Evolutionary conservation across 1,140 invertebrate genomes (phyloP).

Genomic region (Pseudomyrmex cubaensis): DNA sequence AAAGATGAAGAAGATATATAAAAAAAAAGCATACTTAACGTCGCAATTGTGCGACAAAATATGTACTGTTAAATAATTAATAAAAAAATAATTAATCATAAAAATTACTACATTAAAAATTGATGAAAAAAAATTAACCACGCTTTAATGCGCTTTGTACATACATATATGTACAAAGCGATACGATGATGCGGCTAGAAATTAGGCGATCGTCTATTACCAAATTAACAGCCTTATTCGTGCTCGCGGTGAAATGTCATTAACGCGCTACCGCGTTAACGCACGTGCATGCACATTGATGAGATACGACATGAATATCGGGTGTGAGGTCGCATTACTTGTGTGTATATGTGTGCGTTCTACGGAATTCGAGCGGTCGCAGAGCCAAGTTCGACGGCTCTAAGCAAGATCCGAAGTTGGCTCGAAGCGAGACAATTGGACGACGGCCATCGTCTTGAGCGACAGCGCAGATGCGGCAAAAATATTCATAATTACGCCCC

Average conservation of each 20-base stretch:
- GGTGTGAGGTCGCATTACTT: neutral
- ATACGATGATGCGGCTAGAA: conserved; percentile 15
- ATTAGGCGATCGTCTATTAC: conserved; percentile 37
- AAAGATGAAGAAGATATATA: conserved; percentile 9
- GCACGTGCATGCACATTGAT: conserved; percentile 9
- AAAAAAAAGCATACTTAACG: neutral
- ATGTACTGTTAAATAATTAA: neutral
- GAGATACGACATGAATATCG: conserved; percentile 5
- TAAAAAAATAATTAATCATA: no score
- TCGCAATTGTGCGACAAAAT: neutral
- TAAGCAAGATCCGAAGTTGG: conserved; percentile 72
- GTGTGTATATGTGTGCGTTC: neutral
- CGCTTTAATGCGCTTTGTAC: neutral
- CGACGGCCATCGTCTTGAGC: conserved; percentile 81
- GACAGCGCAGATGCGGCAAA: conserved; percentile 83
- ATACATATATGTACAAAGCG: neutral
- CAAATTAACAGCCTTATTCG: conserved; percentile 31
- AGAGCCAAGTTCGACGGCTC: conserved; percentile 70
- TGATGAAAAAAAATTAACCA: neutral
- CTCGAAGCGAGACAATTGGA: conserved; percentile 82
- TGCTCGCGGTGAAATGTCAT: conserved; percentile 20
- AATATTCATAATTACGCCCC: conserved; percentile 84
- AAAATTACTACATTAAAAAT: neutral
- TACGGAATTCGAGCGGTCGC: conserved; percentile 63
- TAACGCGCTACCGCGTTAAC: conserved; percentile 28